Base-by-base conservation (phyloP, 2,113 vertebrate species). In the Erpornis zantholeuca region DNA sequence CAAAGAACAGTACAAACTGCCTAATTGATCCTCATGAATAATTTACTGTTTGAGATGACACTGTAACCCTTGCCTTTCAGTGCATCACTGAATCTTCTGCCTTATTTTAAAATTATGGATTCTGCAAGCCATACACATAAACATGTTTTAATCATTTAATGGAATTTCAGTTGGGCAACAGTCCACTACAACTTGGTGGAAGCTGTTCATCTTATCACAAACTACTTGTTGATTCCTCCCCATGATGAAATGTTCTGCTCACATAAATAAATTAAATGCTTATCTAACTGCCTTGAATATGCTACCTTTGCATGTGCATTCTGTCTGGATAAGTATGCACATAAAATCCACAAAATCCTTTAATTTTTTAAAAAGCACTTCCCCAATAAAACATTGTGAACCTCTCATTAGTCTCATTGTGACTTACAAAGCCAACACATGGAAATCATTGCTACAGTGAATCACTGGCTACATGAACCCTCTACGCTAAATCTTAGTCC, bases 1-100 rank as follows among this genome's bases (percentile, higher is more conserved):
- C 70, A 72, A 92, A 90, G 92, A 90, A 82, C 45, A 64, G 79
- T 56, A 90, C 80, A 95, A 95, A 95, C 65, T 63, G 61, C 64
- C 88, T 96, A 96, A 96, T 85, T 91, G 94, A 92, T 91, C 66
- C 65, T 53, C 76, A 96, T 95, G 57, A 92, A 96, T 95, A 95
- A 97, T 96, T 92, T 87, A 96, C 78, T 35, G 47, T 29, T 68
- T 53, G 54, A 85, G 90, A 92, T 89, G 61, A 94, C 94, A 94
- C 57, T 63, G 27, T 44, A 94, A 80, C 72, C 91, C 86, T 88
- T 53, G 44, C 38, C 44, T 61, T 93, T 73, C 78, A 52, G 64
- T 23, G 31, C 50, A 45, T 68, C 75, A 42, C 50, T 36, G 50
- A 76, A 79, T 35, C 79, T 89, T 50, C 60, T 84, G 63, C 35